A percentile compares a stretch with the other conserved stretches of the same genome.
Conservation (phyloP, 2,888 invertebrate species). For the Lucinisca nassula region DNA sequence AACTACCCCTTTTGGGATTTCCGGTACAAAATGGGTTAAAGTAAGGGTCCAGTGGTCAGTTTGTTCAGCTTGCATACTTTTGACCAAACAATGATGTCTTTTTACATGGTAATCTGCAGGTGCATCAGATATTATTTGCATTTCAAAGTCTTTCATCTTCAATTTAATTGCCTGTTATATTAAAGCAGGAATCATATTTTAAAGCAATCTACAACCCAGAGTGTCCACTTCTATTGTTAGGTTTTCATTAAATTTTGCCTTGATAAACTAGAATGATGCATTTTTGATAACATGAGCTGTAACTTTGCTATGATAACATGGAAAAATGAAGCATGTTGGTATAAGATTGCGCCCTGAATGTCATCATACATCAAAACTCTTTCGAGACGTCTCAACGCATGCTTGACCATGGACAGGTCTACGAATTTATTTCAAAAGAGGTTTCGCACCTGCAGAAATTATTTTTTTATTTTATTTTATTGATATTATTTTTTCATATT, state of each 20-base stretch:
- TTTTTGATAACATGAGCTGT: neutral
- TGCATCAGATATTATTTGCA: slow-evolving; percentile 1
- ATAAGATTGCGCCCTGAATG: neutral
- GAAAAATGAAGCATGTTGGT: neutral
- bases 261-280: neutral
- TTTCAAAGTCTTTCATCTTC: neutral
- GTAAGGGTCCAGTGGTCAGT: neutral
- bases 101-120: neutral
- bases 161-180: slow-evolving; percentile 9
- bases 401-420: neutral
- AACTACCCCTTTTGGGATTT: no score
- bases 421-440: no score
- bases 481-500: no score
- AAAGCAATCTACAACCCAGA: neutral
- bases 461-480: no score
- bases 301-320: neutral
- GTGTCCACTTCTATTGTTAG: neutral
- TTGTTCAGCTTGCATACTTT: slow-evolving; percentile 1
- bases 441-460: no score
- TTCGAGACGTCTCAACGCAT: neutral
- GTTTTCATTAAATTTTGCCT: neutral
- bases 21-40: no score
- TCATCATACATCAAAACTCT: neutral
- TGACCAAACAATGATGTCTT: neutral
- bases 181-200: neutral